Evolutionary conservation across 2,113 vertebrate genomes (phyloP).

Genomic region (Cololabis saira): DNA sequence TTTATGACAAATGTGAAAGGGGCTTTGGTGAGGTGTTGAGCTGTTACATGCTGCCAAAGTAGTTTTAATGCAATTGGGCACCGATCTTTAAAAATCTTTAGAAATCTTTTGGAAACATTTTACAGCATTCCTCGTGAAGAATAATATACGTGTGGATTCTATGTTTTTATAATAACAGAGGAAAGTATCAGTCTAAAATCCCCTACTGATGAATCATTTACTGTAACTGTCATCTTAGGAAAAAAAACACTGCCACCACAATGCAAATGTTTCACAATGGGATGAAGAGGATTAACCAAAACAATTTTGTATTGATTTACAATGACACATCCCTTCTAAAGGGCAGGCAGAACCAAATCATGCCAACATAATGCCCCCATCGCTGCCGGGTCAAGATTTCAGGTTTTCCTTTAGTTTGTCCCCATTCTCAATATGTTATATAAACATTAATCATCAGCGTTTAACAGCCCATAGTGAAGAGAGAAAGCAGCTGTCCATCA

Average conservation of each 20-base stretch:
- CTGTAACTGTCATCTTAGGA: neutral
- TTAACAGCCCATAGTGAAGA: slow-evolving; percentile 9
- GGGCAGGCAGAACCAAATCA: neutral
- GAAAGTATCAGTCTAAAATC: no score
- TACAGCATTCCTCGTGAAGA: no score
- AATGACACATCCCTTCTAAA: neutral
- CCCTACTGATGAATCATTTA: no score
- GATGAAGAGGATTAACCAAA: slow-evolving; percentile 1
- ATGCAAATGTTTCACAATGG: neutral
- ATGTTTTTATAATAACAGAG: no score
- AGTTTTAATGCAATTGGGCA: no score
- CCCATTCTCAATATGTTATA: neutral
- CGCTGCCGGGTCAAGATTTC: neutral
- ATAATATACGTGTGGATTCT: no score
- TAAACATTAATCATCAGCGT: slow-evolving; percentile 31
- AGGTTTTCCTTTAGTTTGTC: neutral
- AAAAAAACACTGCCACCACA: neutral
- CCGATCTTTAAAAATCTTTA: no score
- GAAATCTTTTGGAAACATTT: no score
- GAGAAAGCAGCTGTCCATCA: slow-evolving; percentile 44
- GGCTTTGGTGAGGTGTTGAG: no score
- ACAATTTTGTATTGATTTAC: slow-evolving; percentile 10
- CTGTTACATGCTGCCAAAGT: no score
- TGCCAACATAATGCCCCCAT: neutral
- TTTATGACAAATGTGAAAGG: no score